Conservation (phyloP, 1,140 invertebrate species). For the Xylocopa sonorina region DNA sequence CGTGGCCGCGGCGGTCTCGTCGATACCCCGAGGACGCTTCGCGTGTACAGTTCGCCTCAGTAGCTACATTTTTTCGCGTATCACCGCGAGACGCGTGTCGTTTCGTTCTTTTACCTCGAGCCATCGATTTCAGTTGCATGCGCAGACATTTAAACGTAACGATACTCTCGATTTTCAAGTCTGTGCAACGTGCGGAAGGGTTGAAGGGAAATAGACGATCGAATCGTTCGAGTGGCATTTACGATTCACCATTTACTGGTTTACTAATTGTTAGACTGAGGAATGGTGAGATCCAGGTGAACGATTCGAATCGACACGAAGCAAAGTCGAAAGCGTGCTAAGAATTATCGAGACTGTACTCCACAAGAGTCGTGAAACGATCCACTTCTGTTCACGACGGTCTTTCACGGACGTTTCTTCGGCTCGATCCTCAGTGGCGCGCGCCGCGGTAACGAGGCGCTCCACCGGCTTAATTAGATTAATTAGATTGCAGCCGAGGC, state of each 20-base stretch:
- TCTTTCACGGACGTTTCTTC: constrained; percentile 49
- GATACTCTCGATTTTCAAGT: too few relatives aligned
- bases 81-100: too few relatives aligned
- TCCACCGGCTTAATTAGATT: constrained; percentile 77
- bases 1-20: neutral
- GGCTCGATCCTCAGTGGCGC: constrained; percentile 9
- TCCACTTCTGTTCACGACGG: constrained; percentile 35
- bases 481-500: constrained; percentile 72
- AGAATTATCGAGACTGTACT: constrained; percentile 15
- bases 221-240: too few relatives aligned
- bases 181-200: too few relatives aligned
- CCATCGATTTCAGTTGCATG: too few relatives aligned
- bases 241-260: too few relatives aligned
- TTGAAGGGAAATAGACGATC: too few relatives aligned
- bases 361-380: constrained; percentile 35
- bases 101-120: too few relatives aligned
- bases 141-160: too few relatives aligned
- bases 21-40: too few relatives aligned
- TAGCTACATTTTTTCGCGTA: neutral
- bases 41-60: too few relatives aligned
- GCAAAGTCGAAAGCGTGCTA: constrained; percentile 4
- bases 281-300: neutral
- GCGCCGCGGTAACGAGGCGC: constrained; percentile 70
- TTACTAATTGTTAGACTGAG: neutral
- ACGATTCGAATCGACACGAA: neutral